Evolutionary conservation across 2,797 vertebrate species (phyloP), one percentile per base, ranked within the genome.

Genomic region (Darevskia nairensis): DNA sequence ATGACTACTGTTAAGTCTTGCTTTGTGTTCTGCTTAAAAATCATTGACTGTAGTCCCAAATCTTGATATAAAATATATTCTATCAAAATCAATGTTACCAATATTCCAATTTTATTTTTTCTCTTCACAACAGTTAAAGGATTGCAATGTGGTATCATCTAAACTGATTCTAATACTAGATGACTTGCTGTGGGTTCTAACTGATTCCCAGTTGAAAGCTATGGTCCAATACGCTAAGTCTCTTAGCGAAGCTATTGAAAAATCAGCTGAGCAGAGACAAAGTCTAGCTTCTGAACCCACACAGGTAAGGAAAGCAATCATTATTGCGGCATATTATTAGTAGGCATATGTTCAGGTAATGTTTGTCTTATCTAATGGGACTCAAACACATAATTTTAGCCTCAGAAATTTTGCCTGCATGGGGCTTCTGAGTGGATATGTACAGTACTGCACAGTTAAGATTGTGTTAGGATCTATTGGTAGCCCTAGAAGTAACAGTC

Each of bases 141-240:
- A 99, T 94, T 99, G 99, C 93, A 98, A 99, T 82, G 99, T 99
- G 85, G 97, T 99, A 96, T 98, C 99, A 86, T 98, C 99, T 88
- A 99, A 99, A 94, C 97, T 99, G 94, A 96, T 99, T 92, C 96
- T 99, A 87, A 97, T 99, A 95, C 94, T 99, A 96, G 99, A 99
- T 92, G 99, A 99, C 94, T 97, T 99, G 94, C 96, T 99, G 13
- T 99, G 99, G 99, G 99, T 99, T 92, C 97, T 99, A 96, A 99
- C 99, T 0, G 99, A 99, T 97, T 99, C 99, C 17, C 99, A 99
- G 94, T 96, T 99, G 92, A 99, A 99, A 96, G 99, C 99, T 91
- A 99, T 99, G 99, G 98, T 99, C 86, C 99, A 99, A 82, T 99
- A 99, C 89, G 99, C 99, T 91, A 99, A 99, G 96, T 99, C 99